Percentiles rank a stretch among this genome's conserved stretches.
Evolutionary conservation across 1,140 invertebrate genomes (phyloP).

Genomic region (Nasonia giraulti): DNA sequence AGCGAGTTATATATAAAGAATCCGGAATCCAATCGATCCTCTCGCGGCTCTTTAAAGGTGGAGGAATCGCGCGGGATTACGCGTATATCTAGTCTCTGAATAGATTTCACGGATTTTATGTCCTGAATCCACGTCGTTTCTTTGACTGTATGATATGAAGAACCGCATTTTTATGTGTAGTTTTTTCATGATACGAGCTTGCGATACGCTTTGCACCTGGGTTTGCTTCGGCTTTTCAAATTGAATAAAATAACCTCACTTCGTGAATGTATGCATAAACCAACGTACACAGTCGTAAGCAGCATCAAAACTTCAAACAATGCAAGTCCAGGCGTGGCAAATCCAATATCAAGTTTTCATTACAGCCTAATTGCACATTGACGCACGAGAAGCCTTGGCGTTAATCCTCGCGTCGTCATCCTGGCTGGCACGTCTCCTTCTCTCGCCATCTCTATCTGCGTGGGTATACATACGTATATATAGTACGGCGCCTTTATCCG

Average conservation of each 20-base stretch:
- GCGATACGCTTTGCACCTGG: no score
- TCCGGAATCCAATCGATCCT: background rate
- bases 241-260: no score
- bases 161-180: no score
- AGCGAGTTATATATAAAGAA: background rate
- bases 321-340: background rate
- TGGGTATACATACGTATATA: background rate
- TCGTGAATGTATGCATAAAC: background rate
- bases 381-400: no score
- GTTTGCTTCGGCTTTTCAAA: no score
- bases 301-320: background rate
- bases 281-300: no score
- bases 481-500: background rate
- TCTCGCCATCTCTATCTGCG: no score
- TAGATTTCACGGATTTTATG: conserved; percentile 1
- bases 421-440: no score
- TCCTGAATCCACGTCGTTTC: background rate
- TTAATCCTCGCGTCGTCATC: no score
- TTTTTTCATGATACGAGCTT: no score
- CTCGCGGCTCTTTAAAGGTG: background rate
- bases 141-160: background rate
- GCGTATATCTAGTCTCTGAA: background rate
- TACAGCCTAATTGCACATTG: conserved; percentile 21
- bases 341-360: conserved; percentile 1
- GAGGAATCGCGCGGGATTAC: background rate